Evolutionary conservation across 2,797 vertebrate species (phyloP).

Genomic region (Spatula versicolor): DNA sequence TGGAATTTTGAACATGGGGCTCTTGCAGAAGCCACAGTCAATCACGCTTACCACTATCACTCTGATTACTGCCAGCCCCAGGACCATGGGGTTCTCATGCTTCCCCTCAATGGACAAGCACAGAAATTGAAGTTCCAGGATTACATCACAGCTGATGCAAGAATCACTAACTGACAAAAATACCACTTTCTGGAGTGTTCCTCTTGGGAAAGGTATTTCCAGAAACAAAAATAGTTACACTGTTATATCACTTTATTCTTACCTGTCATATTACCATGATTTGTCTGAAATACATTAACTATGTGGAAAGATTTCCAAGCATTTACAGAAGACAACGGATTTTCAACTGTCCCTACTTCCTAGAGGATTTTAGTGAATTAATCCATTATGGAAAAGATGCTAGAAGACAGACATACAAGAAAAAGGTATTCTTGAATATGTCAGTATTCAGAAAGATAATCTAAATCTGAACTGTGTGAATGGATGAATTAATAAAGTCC

Average conservation of each 20-base stretch:
- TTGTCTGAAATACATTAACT: background rate
- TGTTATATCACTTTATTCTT: background rate
- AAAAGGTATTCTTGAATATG: background rate
- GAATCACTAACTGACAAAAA: background rate
- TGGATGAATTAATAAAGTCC: background rate
- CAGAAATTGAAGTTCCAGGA: background rate
- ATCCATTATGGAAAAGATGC: background rate
- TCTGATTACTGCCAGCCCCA: background rate
- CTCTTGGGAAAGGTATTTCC: background rate
- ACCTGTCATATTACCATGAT: background rate
- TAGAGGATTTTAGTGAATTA: background rate
- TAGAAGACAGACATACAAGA: background rate
- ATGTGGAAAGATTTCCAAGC: background rate
- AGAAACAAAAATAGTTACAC: background rate
- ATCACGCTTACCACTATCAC: background rate
- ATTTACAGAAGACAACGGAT: background rate
- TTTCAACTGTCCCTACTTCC: background rate
- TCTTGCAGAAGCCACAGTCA: background rate
- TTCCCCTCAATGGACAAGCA: background rate
- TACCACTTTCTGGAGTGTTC: background rate
- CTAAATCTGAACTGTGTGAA: background rate
- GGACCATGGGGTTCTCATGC: rapidly evolving
- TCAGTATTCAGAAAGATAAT: background rate
- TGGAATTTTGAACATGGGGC: background rate
- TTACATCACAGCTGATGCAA: background rate